These are phyloP conservation scores for Rhodophaea formosa DNA, from an alignment of 2,888 invertebrate genomes.

Conservation along the genomic window DNA sequence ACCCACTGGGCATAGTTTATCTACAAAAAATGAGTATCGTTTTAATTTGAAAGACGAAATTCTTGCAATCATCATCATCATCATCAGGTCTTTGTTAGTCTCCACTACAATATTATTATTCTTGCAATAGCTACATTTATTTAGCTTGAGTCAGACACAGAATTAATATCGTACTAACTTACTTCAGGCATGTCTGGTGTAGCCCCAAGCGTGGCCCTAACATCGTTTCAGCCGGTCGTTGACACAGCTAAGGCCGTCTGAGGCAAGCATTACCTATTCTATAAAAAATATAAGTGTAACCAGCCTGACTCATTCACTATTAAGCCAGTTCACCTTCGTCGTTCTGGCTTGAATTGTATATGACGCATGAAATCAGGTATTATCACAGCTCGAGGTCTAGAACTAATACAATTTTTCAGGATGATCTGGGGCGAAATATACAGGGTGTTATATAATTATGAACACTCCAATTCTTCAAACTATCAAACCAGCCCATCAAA, in stretches of 20 bases:
- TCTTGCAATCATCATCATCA: too few relatives aligned
- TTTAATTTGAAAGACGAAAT: too few relatives aligned
- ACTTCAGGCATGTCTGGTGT: neutral
- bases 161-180: too few relatives aligned
- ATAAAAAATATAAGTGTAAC: constrained; percentile 9
- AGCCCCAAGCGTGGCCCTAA: neutral
- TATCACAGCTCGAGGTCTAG: neutral
- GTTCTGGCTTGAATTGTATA: neutral
- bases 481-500: too few relatives aligned
- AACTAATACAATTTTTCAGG: neutral
- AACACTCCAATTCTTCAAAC: too few relatives aligned
- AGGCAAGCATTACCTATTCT: neutral
- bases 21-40: too few relatives aligned
- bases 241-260: constrained; percentile 11
- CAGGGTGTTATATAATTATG: too few relatives aligned
- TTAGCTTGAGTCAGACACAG: neutral
- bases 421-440: too few relatives aligned
- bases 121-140: neutral
- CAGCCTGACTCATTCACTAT: constrained; percentile 6
- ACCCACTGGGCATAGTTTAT: too few relatives aligned
- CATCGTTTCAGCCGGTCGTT: neutral
- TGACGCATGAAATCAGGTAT: constrained; percentile 7
- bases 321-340: constrained; percentile 14
- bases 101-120: too few relatives aligned
- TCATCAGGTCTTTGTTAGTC: too few relatives aligned